Base-by-base conservation (phyloP, 2,888 invertebrate species). In the Netelia virgata region DNA sequence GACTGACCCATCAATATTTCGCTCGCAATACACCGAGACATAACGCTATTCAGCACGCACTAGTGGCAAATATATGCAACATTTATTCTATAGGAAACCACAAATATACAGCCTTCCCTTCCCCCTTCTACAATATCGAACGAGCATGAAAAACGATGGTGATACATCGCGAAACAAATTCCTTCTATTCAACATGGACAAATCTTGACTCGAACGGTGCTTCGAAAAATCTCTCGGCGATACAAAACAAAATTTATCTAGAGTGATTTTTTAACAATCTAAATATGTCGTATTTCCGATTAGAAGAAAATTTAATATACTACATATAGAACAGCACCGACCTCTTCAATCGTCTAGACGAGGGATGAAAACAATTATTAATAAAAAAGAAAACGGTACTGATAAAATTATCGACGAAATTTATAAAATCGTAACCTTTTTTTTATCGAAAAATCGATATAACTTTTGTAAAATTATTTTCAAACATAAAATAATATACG, bases 1-100 rank as follows among this genome's bases (percentile, higher is more conserved):
- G 82, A 50, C 20, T 57, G 47, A 78, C 43, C 68, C 61, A 83
- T 78, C 83, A 74, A 78, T 83, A 78, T 78, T 78, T 61, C 72
- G 61, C 57, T 78, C 50, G 43, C 69, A 36, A 69, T 78, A 47
- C 63, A 69, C 20, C 23, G 36, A 36, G 36, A 66, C 55, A 47
- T 16, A 10, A 47, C 3, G 14, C 47, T 14, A 47, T 47, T 14
- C 14, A 47, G 47, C 47, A 63, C 69, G 69, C 69, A 70, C 11
- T 57, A 50, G 14, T 14, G 3, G 11, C 1, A 64, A 23, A 59
- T 28, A 68, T 43, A 76, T 66, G 55, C 23, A 23, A 11, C 11
- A 20, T 61, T 61, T 61, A 28, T 61, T 28, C 6, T 14, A 23
- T n/a, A 23, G 20, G 53, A 77, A 70, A 77, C 77, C 69, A 47